Percentiles rank a stretch among this genome's conserved stretches.
phyloP scores from a whole-genome alignment of 2,888 invertebrate species.

The Drosophila mercatorum region DNA sequence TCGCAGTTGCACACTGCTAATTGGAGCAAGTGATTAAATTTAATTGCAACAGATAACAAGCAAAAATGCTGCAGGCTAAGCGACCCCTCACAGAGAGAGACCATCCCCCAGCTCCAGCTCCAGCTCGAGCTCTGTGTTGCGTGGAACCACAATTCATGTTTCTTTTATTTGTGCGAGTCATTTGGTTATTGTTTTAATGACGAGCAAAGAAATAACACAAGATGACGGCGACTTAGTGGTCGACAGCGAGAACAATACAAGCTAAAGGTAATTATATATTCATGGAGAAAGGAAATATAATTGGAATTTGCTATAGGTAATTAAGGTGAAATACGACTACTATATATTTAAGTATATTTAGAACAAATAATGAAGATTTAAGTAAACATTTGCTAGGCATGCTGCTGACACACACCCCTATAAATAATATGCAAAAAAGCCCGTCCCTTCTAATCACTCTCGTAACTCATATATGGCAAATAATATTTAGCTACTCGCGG shows the following conservation, averaged over 20 bases:
- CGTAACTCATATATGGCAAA: background rate
- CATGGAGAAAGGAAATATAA: slow-evolving; percentile 9
- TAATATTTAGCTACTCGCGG: background rate
- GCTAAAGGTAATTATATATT: slow-evolving; percentile 14
- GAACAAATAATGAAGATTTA: background rate
- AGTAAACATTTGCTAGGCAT: too few species aligned
- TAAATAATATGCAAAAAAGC: background rate
- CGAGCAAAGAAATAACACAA: slow-evolving; percentile 30
- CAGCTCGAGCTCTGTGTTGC: background rate
- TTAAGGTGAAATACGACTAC: background rate
- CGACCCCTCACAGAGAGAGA: slow-evolving; percentile 2
- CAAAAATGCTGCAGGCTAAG: slow-evolving; percentile 9
- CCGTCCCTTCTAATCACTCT: background rate
- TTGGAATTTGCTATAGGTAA: background rate
- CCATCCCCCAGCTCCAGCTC: background rate
- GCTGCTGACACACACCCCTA: background rate
- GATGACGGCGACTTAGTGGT: slow-evolving; percentile 37
- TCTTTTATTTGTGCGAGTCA: slow-evolving; percentile 34
- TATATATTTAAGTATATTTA: background rate
- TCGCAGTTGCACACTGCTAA: slow-evolving; percentile 71
- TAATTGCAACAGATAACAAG: slow-evolving; percentile 69
- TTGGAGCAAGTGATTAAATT: slow-evolving; percentile 74
- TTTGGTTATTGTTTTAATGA: slow-evolving; percentile 17
- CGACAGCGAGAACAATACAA: slow-evolving; percentile 6
- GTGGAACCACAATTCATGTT: slow-evolving; percentile 1